A percentile compares a stretch with the other conserved stretches of the same genome.
Evolutionary conservation across 2,888 invertebrate species (phyloP).

Genomic region (Aporophyla nigra): DNA sequence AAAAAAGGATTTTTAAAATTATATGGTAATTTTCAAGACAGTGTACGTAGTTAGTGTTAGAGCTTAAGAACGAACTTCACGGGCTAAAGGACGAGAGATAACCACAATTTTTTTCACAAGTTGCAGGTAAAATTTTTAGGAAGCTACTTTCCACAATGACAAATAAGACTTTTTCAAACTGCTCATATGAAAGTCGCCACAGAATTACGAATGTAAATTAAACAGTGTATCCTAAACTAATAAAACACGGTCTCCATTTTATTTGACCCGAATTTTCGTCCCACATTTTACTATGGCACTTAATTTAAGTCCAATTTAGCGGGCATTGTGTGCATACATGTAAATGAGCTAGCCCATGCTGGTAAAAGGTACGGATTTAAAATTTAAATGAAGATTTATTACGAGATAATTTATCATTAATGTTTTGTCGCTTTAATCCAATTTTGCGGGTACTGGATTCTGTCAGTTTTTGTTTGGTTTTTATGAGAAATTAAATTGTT

Average conservation of each 20-base stretch:
- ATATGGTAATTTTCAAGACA: no score
- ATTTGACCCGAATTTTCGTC: conserved; percentile 34
- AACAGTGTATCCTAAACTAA: conserved; percentile 39
- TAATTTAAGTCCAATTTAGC: conserved; percentile 45
- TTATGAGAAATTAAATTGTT: neutral
- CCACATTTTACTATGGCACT: conserved; percentile 34
- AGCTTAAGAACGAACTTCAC: no score
- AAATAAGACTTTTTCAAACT: neutral
- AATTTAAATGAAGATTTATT: conserved; percentile 54
- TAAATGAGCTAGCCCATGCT: conserved; percentile 48
- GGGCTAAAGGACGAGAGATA: no score
- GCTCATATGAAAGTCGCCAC: conserved; percentile 20
- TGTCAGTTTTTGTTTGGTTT: neutral
- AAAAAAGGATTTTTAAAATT: no score
- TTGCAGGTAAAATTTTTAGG: neutral
- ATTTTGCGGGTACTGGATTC: neutral
- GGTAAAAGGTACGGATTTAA: conserved; percentile 34
- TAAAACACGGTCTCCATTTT: conserved; percentile 35
- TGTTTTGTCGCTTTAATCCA: conserved; percentile 18
- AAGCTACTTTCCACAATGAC: neutral
- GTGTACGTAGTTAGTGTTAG: no score
- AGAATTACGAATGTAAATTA: conserved; percentile 33
- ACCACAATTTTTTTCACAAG: no score
- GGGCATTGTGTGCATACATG: conserved; percentile 45
- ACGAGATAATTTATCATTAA: conserved; percentile 37